Base-by-base conservation (phyloP, 2,888 invertebrate genomes). In the Lymantria dispar region DNA sequence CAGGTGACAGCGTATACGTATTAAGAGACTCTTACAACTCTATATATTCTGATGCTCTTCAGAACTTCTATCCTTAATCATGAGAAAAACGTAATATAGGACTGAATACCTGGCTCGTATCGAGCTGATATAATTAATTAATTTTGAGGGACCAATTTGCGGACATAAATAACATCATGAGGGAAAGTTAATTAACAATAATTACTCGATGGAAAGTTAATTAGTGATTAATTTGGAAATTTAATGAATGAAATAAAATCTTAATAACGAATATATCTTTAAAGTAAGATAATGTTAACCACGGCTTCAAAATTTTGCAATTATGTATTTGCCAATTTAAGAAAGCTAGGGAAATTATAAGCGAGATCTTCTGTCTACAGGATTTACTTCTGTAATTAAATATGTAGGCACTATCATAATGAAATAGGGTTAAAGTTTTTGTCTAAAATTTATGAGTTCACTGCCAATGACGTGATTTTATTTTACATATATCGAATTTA, bases 21-120 rank as follows among this genome's bases (percentile, higher is more conserved):
- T 78, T 95, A 22, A 92, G 94, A 58, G 94, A 94, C 70, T 93
- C 94, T 0, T 94, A 94, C 72, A 94, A 94, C 72, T 93, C 94
- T 10, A 88, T 94, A 64, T 94, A 94, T 67, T 93, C 93, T 13
- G 94, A 95, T 68, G 94, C 94, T 40, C 86, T 95, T 43, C 94
- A 94, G 68, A 94, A 94, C 75, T 94, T 95, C 83, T 95, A 94
- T 74, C 94, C 94, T 61, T 94, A 92, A 89, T 44, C 41, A 47
- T 61, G 51, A 61, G 46, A 7, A 14, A 64, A 54, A 54, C 53
- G 52, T 68, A 68, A 62, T 56, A 60, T 74, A 76, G 62, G 65
- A 68, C 62, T 67, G 65, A 62, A 54, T 58, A 63, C 63, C 61
- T 91, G 81, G 80, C 90, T 91, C 89, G 90, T 91, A 91, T 89